Evolutionary conservation across 2,113 vertebrate genomes (phyloP).

Genomic region (Tyrannus savana): DNA sequence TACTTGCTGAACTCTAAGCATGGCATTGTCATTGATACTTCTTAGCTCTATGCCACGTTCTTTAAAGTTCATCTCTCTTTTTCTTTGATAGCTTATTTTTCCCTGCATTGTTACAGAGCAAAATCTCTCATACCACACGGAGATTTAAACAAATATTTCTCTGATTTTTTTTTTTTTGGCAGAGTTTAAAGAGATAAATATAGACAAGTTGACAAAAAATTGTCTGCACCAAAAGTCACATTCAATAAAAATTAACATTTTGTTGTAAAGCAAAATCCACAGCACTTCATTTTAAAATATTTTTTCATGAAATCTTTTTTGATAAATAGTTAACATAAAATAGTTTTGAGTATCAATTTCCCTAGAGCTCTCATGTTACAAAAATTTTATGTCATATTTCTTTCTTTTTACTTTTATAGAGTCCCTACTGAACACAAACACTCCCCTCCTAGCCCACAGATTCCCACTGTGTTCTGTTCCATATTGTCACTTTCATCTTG

Average conservation of each 20-base stretch:
- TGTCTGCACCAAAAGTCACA: rapidly evolving
- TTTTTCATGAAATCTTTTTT: neutral
- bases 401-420: neutral
- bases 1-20: neutral
- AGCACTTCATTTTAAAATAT: neutral
- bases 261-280: neutral
- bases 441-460: neutral
- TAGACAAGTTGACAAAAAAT: neutral
- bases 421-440: neutral
- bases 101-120: neutral
- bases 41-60: neutral
- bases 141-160: neutral
- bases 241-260: neutral
- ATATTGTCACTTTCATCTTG: neutral
- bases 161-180: neutral
- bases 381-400: neutral
- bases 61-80: neutral
- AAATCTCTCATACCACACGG: neutral
- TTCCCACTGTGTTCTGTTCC: neutral
- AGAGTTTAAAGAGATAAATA: neutral
- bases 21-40: neutral
- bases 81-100: neutral
- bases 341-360: neutral
- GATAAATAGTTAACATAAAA: neutral
- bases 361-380: neutral